phyloP scores from a whole-genome alignment of 2,888 invertebrate species.

The Pristionchus arcanus region DNA sequence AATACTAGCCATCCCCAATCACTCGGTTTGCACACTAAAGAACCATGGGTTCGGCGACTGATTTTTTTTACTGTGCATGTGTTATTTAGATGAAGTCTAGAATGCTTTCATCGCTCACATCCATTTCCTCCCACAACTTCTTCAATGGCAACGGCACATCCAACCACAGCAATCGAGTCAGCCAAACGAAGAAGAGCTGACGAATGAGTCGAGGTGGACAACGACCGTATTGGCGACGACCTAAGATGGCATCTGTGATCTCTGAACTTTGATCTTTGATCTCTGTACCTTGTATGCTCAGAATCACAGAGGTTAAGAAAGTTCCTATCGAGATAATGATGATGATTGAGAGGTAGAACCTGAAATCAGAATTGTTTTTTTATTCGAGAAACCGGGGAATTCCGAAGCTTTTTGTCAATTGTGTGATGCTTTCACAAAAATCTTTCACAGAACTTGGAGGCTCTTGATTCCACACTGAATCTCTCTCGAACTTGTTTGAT shows the following conservation, averaged over 20 bases:
- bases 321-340: slow-evolving; percentile 77
- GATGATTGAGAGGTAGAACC: slow-evolving; percentile 78
- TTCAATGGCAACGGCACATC: slow-evolving; percentile 72
- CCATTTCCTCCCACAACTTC: slow-evolving; percentile 74
- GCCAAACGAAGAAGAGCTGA: slow-evolving; percentile 71
- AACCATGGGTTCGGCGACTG: too few species aligned
- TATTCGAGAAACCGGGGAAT: too few species aligned
- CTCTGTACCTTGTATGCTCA: slow-evolving; percentile 71
- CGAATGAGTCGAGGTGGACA: slow-evolving; percentile 72
- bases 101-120: slow-evolving; percentile 59
- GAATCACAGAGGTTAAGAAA: slow-evolving; percentile 76
- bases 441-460: too few species aligned
- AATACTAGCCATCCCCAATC: too few species aligned
- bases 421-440: too few species aligned
- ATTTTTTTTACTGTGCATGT: too few species aligned
- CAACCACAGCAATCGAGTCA: slow-evolving; percentile 65
- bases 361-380: neutral
- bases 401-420: too few species aligned
- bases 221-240: slow-evolving; percentile 75
- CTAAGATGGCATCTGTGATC: neutral
- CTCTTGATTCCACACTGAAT: too few species aligned
- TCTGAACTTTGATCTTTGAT: neutral
- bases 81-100: too few species aligned
- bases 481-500: too few species aligned
- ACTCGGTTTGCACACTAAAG: too few species aligned